Evolutionary conservation across 1,140 invertebrate genomes (phyloP).

Genomic region (Hesperophylax magnus): DNA sequence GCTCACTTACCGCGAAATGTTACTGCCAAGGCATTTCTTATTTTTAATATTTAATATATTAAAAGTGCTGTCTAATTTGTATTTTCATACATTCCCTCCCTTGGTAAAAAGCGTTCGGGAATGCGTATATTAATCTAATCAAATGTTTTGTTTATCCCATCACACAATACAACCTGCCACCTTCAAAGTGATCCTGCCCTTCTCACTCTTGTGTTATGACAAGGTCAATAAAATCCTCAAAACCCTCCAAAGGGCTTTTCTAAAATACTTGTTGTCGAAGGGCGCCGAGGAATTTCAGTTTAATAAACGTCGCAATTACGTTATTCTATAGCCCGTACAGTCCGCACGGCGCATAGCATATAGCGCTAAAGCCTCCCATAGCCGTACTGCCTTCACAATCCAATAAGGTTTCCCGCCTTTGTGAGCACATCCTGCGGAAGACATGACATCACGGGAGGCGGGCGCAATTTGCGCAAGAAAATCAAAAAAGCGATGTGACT

Average conservation of each 20-base stretch:
- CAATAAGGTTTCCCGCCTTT: slow-evolving; percentile 17
- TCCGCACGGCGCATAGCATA: background rate
- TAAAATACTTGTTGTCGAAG: slow-evolving; percentile 1
- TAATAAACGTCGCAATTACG: slow-evolving; percentile 29
- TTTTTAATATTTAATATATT: too few relatives aligned
- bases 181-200: too few relatives aligned
- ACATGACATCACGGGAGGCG: background rate
- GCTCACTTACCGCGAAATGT: too few relatives aligned
- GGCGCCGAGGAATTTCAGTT: background rate
- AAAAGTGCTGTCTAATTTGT: too few relatives aligned
- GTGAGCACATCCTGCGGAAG: slow-evolving; percentile 16
- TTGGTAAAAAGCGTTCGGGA: too few relatives aligned
- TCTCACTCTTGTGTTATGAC: too few relatives aligned
- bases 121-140: too few relatives aligned
- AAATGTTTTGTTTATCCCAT: too few relatives aligned
- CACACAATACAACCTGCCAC: too few relatives aligned
- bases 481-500: background rate
- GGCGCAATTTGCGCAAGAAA: background rate
- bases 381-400: slow-evolving; percentile 5
- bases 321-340: background rate
- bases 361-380: background rate
- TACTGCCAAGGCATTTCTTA: too few relatives aligned
- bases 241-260: background rate
- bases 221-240: too few relatives aligned
- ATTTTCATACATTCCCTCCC: too few relatives aligned